phyloP scores from a whole-genome alignment of 2,797 vertebrate genomes.

The Squalus acanthias region DNA sequence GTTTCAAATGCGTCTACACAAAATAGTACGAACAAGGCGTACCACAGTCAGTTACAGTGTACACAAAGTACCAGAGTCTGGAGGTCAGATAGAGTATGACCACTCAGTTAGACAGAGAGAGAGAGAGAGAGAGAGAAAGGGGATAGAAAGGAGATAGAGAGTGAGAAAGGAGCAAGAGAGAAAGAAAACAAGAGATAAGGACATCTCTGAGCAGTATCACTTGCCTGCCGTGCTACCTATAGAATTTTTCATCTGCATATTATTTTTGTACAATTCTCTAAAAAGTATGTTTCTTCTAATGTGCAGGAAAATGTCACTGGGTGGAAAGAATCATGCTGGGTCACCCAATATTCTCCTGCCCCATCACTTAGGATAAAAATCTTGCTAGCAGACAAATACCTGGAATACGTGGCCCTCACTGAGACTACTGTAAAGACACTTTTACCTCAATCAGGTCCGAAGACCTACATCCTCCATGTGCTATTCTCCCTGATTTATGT shows the following conservation, averaged over 20 bases:
- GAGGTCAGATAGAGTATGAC: too few relatives aligned
- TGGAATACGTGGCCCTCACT: background rate
- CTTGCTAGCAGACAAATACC: background rate
- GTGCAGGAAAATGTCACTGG: too few relatives aligned
- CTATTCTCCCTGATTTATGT: background rate
- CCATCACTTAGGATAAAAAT: slow-evolving; percentile 39
- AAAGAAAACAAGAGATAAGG: background rate
- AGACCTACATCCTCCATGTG: too few relatives aligned
- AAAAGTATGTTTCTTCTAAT: too few relatives aligned
- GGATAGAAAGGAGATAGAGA: background rate
- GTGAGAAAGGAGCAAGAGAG: background rate
- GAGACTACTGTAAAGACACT: background rate
- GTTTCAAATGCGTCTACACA: background rate
- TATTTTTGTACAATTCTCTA: too few relatives aligned
- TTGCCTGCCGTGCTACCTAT: background rate
- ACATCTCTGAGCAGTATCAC: background rate
- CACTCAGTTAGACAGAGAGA: background rate
- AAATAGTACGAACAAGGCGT: background rate
- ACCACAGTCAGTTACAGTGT: background rate
- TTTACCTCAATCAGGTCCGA: background rate
- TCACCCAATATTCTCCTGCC: slow-evolving; percentile 54
- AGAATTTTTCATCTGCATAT: background rate
- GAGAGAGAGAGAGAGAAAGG: background rate
- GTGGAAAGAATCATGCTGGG: background rate
- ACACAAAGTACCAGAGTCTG: background rate